Conservation (phyloP, 2,888 invertebrate genomes). For the Pyralis farinalis region DNA sequence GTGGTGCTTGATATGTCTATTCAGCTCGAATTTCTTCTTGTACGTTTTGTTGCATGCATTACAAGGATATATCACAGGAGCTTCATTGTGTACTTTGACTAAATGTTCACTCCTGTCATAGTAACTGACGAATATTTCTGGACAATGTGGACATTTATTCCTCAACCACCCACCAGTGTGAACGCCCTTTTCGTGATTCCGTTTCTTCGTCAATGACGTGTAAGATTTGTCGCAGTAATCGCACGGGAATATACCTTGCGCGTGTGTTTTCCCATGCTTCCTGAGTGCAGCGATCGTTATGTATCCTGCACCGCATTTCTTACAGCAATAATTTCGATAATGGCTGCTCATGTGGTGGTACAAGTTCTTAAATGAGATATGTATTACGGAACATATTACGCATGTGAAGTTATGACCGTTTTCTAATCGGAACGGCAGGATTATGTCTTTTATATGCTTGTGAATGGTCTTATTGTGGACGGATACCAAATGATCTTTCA, state of each 20-base stretch:
- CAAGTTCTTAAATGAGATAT: constrained; percentile 68
- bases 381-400: constrained; percentile 62
- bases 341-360: constrained; percentile 75
- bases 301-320: constrained; percentile 67
- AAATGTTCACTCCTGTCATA: constrained; percentile 68
- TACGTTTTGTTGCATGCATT: constrained; percentile 70
- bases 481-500: constrained; percentile 57
- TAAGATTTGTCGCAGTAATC: constrained; percentile 75
- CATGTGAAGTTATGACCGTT: constrained; percentile 61
- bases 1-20: constrained; percentile 67
- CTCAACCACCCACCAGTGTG: constrained; percentile 69
- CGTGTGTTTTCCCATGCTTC: constrained; percentile 70
- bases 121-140: constrained; percentile 67
- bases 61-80: constrained; percentile 57
- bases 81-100: constrained; percentile 58
- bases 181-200: constrained; percentile 69
- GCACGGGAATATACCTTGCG: constrained; percentile 76
- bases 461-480: constrained; percentile 60
- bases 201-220: constrained; percentile 68
- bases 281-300: constrained; percentile 69
- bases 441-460: constrained; percentile 68
- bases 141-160: constrained; percentile 72
- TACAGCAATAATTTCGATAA: constrained; percentile 70
- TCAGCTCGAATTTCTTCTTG: constrained; percentile 68
- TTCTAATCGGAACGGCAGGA: constrained; percentile 64